These are phyloP conservation scores for Halocaridina rubra DNA, from an alignment of 2,888 invertebrate species.

Conservation along the genomic window DNA sequence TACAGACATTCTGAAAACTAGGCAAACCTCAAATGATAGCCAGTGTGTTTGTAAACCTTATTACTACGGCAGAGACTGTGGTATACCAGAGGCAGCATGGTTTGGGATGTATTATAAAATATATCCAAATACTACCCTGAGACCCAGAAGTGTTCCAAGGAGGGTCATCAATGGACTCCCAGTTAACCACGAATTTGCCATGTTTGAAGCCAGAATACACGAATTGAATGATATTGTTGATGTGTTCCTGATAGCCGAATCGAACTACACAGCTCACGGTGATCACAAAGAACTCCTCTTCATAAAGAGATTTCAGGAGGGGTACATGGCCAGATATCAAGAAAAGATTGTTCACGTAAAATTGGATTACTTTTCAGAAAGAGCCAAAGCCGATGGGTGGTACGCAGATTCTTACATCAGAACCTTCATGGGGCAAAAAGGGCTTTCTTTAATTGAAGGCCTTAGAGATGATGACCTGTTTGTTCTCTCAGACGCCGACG, in stretches of 20 bases:
- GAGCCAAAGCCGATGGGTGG: constrained; percentile 65
- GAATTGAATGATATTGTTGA: constrained; percentile 75
- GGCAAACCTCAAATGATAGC: background rate
- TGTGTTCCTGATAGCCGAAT: constrained; percentile 74
- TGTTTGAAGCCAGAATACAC: constrained; percentile 73
- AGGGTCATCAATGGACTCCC: constrained; percentile 74
- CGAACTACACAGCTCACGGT: constrained; percentile 67
- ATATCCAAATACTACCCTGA: constrained; percentile 67
- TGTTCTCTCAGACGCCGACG: constrained; percentile 72
- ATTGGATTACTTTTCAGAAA: constrained; percentile 46
- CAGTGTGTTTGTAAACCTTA: constrained; percentile 54
- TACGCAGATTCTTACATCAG: constrained; percentile 65
- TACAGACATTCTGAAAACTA: constrained; percentile 24
- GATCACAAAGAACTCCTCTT: constrained; percentile 68
- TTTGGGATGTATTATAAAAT: constrained; percentile 34
- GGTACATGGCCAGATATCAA: constrained; percentile 71
- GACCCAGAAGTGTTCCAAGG: constrained; percentile 67
- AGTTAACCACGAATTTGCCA: constrained; percentile 70
- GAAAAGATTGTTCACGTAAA: constrained; percentile 71
- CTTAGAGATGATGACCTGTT: constrained; percentile 68
- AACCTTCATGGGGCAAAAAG: constrained; percentile 62
- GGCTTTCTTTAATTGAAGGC: constrained; percentile 60
- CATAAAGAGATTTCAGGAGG: constrained; percentile 70
- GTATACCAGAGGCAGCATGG: constrained; percentile 64
- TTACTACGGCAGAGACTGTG: constrained; percentile 64